Conservation (phyloP, 2,888 invertebrate genomes). For the Acronicta alni region DNA sequence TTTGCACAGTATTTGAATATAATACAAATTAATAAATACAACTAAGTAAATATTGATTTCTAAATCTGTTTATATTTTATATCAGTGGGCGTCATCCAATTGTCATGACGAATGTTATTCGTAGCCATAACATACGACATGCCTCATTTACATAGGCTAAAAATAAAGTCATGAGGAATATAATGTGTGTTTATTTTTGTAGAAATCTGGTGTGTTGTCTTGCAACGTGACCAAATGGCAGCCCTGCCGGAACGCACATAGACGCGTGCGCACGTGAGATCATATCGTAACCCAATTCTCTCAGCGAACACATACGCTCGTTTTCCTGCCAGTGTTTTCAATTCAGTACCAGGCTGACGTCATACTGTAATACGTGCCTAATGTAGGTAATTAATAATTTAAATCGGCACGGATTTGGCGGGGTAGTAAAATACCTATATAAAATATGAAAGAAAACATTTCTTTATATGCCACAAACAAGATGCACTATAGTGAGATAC, state of each 20-base stretch:
- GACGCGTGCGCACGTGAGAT: conserved; percentile 38
- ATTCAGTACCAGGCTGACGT: neutral
- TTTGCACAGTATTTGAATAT: neutral
- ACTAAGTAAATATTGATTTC: no score
- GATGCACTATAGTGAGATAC: no score
- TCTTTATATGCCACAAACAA: no score
- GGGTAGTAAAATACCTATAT: no score
- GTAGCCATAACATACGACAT: neutral
- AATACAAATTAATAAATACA: no score
- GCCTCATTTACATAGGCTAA: conserved; percentile 1
- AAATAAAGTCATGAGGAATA: conserved; percentile 4
- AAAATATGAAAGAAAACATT: no score
- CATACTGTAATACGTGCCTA: neutral
- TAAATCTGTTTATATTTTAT: no score
- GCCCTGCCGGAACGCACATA: conserved; percentile 27
- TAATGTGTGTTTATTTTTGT: conserved; percentile 32
- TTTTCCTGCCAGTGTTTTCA: conserved; percentile 4
- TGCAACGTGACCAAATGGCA: conserved; percentile 40
- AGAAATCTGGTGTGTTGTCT: conserved; percentile 10
- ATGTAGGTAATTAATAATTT: neutral
- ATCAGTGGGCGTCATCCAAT: neutral
- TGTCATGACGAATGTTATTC: neutral
- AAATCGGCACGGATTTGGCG: no score
- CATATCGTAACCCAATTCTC: conserved; percentile 41
- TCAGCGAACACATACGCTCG: neutral